Base-by-base conservation (phyloP, 2,888 invertebrate genomes). In the Clepsis dumicolana region DNA sequence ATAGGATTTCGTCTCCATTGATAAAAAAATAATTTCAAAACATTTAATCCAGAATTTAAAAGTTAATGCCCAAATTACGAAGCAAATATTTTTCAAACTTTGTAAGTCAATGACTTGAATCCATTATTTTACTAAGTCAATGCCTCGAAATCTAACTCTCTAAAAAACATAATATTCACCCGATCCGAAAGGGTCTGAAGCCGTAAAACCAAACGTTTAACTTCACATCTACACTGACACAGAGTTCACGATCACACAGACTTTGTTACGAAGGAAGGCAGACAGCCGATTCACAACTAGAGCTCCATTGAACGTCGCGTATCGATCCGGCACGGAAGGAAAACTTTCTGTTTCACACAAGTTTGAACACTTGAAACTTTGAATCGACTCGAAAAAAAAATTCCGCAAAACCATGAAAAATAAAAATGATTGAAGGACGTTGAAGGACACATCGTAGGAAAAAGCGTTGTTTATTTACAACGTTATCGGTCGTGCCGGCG, bases 341-440 rank as follows among this genome's bases (percentile, higher is more conserved):
- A 81, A 89, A 92, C 91, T 91, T 90, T 91, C 87, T 75, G 78
- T 91, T 91, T 90, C 91, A 92, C 92, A 87, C 80, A 77, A 77
- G 74, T 66, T 72, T 71, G 71, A 70, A 74, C 86, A 85, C 86
- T 83, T 78, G 80, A 77, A 82, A 80, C 78, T 73, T 41, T 52
- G 71, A 74, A 74, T 74, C 75, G 74, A 41, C 32, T 14, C 64
- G 63, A 68, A 72, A 74, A 74, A n/a, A 48, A 48, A 14, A 4
- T 32, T 18, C 18, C 3, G 18, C 4, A n/a, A 63, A 63, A 41
- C 41, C 5, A 52, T 7, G 50, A 21, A 18, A 32, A 44, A 10
- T 14, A 14, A 25, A 41, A 73, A 71, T 72, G 71, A 72, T 78
- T 12, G 4, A 78, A 82, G 78, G 79, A 72, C 77, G 75, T 74